Evolutionary conservation across 1,140 invertebrate species (phyloP).

Genomic region (Bombus breviceps): DNA sequence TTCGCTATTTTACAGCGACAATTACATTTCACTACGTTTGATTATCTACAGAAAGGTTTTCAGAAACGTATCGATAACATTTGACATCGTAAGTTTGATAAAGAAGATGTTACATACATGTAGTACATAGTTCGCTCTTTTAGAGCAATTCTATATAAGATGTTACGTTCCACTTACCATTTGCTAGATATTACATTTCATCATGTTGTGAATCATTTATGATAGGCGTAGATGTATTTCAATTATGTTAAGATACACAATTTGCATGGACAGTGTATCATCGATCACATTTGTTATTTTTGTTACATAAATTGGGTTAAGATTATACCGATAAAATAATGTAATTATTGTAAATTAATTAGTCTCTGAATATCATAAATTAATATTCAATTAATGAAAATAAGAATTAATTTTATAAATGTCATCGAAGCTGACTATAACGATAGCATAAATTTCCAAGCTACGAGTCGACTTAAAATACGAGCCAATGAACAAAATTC

Average conservation of each 20-base stretch:
- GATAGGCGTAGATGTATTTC: background rate
- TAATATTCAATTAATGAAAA: background rate
- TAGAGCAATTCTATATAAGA: background rate
- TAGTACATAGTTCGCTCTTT: background rate
- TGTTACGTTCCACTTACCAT: conserved; percentile 12
- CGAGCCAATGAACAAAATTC: too few species aligned
- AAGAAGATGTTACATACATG: background rate
- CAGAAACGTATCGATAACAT: conserved; percentile 55
- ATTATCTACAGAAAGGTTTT: conserved; percentile 2
- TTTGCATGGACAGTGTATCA: background rate
- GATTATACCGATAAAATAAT: background rate
- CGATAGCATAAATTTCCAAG: too few species aligned
- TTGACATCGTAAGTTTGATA: conserved; percentile 56
- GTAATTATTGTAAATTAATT: background rate
- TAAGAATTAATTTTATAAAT: too few species aligned
- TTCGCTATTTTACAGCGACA: background rate
- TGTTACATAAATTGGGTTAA: background rate
- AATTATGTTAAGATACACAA: background rate
- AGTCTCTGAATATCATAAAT: background rate
- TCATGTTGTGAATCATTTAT: conserved; percentile 3
- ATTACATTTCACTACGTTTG: background rate
- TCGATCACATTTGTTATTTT: background rate
- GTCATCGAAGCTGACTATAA: too few species aligned
- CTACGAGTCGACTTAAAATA: too few species aligned
- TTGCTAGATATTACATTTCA: conserved; percentile 3